A percentile compares a stretch with the other conserved stretches of the same genome.
Evolutionary conservation across 2,113 vertebrate genomes (phyloP).

Genomic region (Ivindomyrus marchei): DNA sequence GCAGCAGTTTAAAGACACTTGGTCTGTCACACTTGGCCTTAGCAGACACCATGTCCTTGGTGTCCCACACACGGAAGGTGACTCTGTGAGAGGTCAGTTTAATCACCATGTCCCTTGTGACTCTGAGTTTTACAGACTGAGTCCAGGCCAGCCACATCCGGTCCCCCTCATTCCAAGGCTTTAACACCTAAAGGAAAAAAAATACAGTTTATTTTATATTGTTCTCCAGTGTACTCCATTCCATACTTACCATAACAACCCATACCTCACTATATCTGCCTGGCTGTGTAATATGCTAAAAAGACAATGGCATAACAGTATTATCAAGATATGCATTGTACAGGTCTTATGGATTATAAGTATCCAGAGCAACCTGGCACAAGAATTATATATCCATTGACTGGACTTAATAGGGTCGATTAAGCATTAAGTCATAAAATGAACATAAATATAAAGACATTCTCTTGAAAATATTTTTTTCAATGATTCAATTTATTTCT

Average conservation of each 20-base stretch:
- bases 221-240: neutral
- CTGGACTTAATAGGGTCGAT: neutral
- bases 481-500: neutral
- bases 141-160: conserved; percentile 70
- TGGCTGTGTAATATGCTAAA: neutral
- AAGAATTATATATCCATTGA: neutral
- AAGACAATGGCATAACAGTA: neutral
- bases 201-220: neutral
- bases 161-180: conserved; percentile 62
- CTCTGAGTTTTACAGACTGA: conserved; percentile 48
- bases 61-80: conserved; percentile 62
- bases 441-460: neutral
- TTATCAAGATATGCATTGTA: neutral
- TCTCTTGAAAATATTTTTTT: neutral
- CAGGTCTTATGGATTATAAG: neutral
- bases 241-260: neutral
- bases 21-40: conserved; percentile 49
- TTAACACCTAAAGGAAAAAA: conserved; percentile 52
- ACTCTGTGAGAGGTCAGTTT: conserved; percentile 66
- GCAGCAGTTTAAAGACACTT: conserved; percentile 39
- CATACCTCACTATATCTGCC: neutral
- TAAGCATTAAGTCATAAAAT: neutral
- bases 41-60: conserved; percentile 54
- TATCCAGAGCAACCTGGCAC: neutral
- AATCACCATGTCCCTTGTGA: conserved; percentile 62